A percentile compares a stretch with the other conserved stretches of the same genome.
These are phyloP conservation scores for Neosilurus mollespiculum DNA, from an alignment of 2,797 vertebrate species.

Conservation along the genomic window DNA sequence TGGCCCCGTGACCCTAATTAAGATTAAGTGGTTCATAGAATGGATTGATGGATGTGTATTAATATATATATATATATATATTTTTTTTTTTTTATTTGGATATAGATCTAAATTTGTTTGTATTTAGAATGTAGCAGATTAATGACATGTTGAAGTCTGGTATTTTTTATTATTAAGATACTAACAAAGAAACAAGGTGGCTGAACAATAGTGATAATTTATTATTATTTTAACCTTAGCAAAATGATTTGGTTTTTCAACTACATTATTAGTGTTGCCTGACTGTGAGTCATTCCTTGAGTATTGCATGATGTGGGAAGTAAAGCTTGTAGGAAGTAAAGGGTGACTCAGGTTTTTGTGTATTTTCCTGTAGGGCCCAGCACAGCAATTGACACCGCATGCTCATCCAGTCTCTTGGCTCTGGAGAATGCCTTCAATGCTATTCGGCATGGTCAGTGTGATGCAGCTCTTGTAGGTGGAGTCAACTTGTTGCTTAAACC, in stretches of 20 bases:
- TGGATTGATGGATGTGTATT: not conserved
- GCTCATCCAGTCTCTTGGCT: conserved; percentile 91
- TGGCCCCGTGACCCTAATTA: too few relatives aligned
- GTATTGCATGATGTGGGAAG: not conserved
- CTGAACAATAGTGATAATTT: not conserved
- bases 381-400: conserved; percentile 90
- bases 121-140: not conserved
- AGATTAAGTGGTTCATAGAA: too few relatives aligned
- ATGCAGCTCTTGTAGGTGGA: conserved; percentile 87
- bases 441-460: conserved; percentile 80
- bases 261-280: not conserved
- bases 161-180: too few relatives aligned
- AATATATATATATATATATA: not conserved
- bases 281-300: not conserved
- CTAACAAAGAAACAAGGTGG: not conserved
- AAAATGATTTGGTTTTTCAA: not conserved
- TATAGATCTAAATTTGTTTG: not conserved
- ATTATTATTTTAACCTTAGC: not conserved
- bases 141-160: not conserved
- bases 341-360: not conserved
- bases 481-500: conserved; percentile 92
- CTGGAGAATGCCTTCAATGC: conserved; percentile 88
- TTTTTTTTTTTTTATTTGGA: not conserved
- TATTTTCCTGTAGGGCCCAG: conserved; percentile 81
- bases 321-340: not conserved